phyloP scores from a whole-genome alignment of 1,140 invertebrate genomes.

The Drosophila lowei region DNA sequence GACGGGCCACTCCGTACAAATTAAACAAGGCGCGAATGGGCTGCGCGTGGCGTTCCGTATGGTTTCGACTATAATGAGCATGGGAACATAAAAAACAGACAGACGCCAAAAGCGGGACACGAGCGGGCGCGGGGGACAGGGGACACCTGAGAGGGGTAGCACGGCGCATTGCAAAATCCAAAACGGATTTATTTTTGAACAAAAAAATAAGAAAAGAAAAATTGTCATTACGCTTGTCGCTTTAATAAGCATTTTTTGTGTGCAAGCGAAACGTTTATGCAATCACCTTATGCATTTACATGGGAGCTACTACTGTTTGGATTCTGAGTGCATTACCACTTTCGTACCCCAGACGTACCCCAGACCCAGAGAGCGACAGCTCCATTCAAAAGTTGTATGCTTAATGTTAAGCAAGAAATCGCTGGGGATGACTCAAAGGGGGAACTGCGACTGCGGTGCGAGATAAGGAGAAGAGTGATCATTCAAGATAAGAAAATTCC shows the following conservation, averaged over 20 bases:
- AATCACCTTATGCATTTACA: slow-evolving; percentile 51
- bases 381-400: slow-evolving; percentile 13
- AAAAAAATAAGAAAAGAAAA: slow-evolving; percentile 16
- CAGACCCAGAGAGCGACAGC: too few species aligned
- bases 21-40: slow-evolving; percentile 33
- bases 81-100: slow-evolving; percentile 62
- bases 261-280: slow-evolving; percentile 67
- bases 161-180: slow-evolving; percentile 61
- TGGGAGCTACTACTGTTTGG: slow-evolving; percentile 30
- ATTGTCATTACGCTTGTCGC: slow-evolving; percentile 72
- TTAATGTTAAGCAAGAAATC: slow-evolving; percentile 28
- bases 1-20: slow-evolving; percentile 20
- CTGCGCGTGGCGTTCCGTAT: slow-evolving; percentile 63
- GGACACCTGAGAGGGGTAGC: neutral
- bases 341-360: too few species aligned
- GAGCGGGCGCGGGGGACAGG: too few species aligned
- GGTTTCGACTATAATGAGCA: slow-evolving; percentile 66
- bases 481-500: slow-evolving; percentile 44
- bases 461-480: slow-evolving; percentile 35
- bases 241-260: slow-evolving; percentile 69
- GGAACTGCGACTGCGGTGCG: neutral
- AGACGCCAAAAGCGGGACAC: neutral
- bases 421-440: slow-evolving; percentile 27
- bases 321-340: slow-evolving; percentile 3
- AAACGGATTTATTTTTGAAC: slow-evolving; percentile 67